These are phyloP conservation scores for Mythimna albipuncta DNA, from an alignment of 2,888 invertebrate species.

Conservation along the genomic window DNA sequence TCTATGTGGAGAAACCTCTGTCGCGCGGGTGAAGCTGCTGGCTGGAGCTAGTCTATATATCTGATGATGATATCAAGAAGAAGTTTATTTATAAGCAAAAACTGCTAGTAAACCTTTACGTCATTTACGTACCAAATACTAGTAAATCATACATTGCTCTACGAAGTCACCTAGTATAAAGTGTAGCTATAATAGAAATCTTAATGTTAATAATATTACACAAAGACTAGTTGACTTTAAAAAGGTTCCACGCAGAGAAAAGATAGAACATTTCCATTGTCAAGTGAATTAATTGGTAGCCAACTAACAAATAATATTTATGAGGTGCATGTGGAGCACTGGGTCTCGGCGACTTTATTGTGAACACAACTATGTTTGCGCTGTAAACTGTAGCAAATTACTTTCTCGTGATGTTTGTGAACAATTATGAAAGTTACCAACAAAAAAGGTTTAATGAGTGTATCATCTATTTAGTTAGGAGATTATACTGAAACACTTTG, in stretches of 20 bases:
- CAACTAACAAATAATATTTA: constrained; percentile 41
- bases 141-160: not conserved
- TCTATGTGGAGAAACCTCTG: too few species aligned
- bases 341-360: constrained; percentile 14
- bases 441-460: not conserved
- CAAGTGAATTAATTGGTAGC: constrained; percentile 42
- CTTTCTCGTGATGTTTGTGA: constrained; percentile 1
- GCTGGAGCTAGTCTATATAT: too few species aligned
- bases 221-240: constrained; percentile 18
- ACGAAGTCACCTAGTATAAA: not conserved
- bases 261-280: constrained; percentile 34
- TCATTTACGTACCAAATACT: too few species aligned
- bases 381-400: constrained; percentile 7
- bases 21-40: too few species aligned
- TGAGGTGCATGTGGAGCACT: constrained; percentile 13
- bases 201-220: constrained; percentile 2
- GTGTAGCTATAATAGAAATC: not conserved
- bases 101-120: too few species aligned
- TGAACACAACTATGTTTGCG: constrained; percentile 20
- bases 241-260: constrained; percentile 22
- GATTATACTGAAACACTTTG: not conserved
- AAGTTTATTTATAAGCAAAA: too few species aligned
- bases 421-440: not conserved
- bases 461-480: not conserved
- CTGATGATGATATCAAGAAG: too few species aligned